These are phyloP conservation scores for Glossophaga mutica DNA, from an alignment of 2,797 vertebrate species.

Conservation along the genomic window DNA sequence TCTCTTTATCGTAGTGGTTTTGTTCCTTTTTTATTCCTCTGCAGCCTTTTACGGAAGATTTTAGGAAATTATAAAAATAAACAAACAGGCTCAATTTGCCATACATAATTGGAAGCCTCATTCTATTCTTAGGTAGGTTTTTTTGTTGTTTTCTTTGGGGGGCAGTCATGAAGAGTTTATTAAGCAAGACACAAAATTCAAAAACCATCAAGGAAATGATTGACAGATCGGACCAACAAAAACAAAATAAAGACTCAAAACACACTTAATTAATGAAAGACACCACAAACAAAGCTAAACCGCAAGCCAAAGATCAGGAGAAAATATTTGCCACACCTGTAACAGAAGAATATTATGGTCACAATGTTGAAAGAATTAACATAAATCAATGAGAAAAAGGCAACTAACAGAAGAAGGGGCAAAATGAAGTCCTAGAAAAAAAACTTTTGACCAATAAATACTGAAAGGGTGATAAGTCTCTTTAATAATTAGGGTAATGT, in stretches of 20 bases:
- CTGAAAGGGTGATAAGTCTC: background rate
- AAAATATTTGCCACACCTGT: background rate
- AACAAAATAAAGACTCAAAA: no score
- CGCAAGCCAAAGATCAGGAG: background rate
- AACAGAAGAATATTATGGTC: background rate
- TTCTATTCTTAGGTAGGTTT: background rate
- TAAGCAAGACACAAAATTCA: background rate
- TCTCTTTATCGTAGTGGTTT: background rate
- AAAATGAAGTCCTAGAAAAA: background rate
- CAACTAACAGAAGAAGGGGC: background rate
- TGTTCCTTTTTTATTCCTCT: background rate
- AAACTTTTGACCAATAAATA: background rate
- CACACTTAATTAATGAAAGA: background rate
- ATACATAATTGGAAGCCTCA: background rate
- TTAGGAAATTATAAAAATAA: conserved; percentile 21
- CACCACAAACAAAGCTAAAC: background rate
- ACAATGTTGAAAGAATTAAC: background rate
- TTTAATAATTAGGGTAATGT: background rate
- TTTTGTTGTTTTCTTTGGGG: no score
- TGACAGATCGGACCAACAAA: background rate
- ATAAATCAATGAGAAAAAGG: background rate
- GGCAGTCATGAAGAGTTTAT: background rate
- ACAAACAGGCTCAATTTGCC: background rate
- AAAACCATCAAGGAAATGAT: background rate
- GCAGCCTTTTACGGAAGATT: background rate